Base-by-base conservation (phyloP, 1,140 invertebrate species). In the Heliconius eleuchia region DNA sequence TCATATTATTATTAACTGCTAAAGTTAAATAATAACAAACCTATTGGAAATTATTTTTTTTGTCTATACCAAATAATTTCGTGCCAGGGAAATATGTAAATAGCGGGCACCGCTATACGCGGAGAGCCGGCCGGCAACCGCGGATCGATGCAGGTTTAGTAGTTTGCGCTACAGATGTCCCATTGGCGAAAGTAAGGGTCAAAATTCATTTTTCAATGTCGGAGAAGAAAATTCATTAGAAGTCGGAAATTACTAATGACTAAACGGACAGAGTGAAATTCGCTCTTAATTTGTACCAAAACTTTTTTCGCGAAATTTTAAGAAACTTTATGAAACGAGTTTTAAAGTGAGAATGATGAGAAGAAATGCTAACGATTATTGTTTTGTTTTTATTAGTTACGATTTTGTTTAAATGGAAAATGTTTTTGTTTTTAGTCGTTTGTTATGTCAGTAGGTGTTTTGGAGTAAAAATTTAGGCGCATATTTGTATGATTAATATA, bases 161-260 rank as follows among this genome's bases (percentile, higher is more conserved):
- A 83, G 82, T 81, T 82, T 83, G 85, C 80, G 86, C 80, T 88
- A 90, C 86, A 88, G 85, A 89, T 90, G 88, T 92, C 87, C 86
- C 87, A 89, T 77, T 84, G 87, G 87, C 81, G 87, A 83, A 88
- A 91, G 87, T 89, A 88, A 87, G 90, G 89, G 89, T 88, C 88
- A 75, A 87, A 93, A 94, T 93, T 93, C 92, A 94, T 94, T 94
- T 93, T 90, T 94, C 93, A 94, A 93, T 89, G 93, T 94, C 93
- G 93, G 89, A 88, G 89, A 92, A 92, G 91, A 91, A 94, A 94
- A 94, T 94, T 94, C 93, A 94, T 94, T 94, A 94, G 91, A 94
- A 94, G 89, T 94, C 90, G 89, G 92, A 94, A 92, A 94, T 93
- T 94, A 93, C 93, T 94, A 92, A 94, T 93, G 92, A 89, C 91